Evolutionary conservation across 2,888 invertebrate genomes (phyloP), one percentile per base, ranked within the genome.

Genomic region (Peribatodes rhomboidaria): DNA sequence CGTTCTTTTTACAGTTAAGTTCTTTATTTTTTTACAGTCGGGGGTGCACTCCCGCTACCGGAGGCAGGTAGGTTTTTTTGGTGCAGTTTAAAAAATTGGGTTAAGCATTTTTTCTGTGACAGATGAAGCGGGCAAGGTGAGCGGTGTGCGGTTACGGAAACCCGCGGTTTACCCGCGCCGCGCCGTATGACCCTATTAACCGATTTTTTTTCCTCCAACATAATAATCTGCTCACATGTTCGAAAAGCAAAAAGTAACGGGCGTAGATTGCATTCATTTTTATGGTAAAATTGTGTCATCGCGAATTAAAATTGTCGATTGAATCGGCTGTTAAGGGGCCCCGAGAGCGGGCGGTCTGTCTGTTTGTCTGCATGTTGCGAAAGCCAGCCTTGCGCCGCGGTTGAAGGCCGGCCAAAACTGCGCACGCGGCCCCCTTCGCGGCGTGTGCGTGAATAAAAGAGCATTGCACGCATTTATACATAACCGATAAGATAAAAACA

Each of bases 121-220:
- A 90, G 85, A 85, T 86, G 90, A 89, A 79, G 74, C 80, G 78
- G 81, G 84, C 88, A 89, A 92, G 91, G 92, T 90, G 89, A 89
- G 83, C 83, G 85, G 91, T 88, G 83, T 92, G 84, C 80, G 79
- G 90, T 92, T 93, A 92, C 92, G 93, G 93, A 90, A 92, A 90
- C 90, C 83, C 75, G 81, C 78, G 78, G 78, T 85, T 89, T 88
- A 89, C 85, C 84, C 47, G 47, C 77, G 33, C 42, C 77, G 33
- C 42, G 20, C 16, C 55, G 65, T 82, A 80, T 85, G 88, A 88
- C 88, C 91, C 88, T 88, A 90, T 90, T 92, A 89, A 88, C 82
- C 79, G 70, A 79, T 84, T 87, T 86, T 87, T 83, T 69, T 61
- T n/a, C n/a, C 57, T 46, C 22, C 57, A 65, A 62, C 72, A 79